Evolutionary conservation across 2,888 invertebrate genomes (phyloP), one percentile per base, ranked within the genome.

Genomic region (Nomada fabriciana): DNA sequence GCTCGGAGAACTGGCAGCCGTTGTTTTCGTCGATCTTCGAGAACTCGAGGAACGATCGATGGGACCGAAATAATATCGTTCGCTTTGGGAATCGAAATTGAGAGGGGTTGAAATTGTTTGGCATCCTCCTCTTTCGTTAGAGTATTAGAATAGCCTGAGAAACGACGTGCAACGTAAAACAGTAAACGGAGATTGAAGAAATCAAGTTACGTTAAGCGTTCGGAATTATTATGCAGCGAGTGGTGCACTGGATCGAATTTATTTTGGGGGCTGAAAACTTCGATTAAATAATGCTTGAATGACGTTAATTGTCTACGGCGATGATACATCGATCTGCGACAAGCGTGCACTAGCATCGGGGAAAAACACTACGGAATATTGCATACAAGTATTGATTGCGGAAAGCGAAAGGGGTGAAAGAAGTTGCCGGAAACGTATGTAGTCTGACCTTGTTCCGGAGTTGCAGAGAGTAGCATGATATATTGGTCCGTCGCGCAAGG

Each of bases 381-480:
- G 57, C 59, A 29, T 25, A 47, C 25, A 57, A 70, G n/a, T 59
- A 60, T 70, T n/a, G 70, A 43, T 15, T 29, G 20, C 59, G 47
- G 70, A 70, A 70, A 70, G 70, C 70, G 70, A 70, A 71, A 61
- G 71, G 36, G 71, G 47, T 61, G 50, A 71, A 71, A 61, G 61
- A 71, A 71, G 71, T 71, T 71, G 47, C 29, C 47, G 61, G 50
- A 71, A 71, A 71, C 57, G 69, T 69, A 69, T 25, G 52, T 52
- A 61, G 60, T 61, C 52, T 71, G 71, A 71, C 71, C 61, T 71
- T 71, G 61, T 71, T 71, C 71, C 71, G 36, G 60, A 71, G 71
- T 71, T 71, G 50, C 50, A 71, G 43, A 13, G 70, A 70, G 59
- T 47, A 43, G 70, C 47, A 57, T 70, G 47, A 70, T 70, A 70